Conservation (phyloP, 2,797 vertebrate genomes). For the Sphenopsis melanotis region DNA sequence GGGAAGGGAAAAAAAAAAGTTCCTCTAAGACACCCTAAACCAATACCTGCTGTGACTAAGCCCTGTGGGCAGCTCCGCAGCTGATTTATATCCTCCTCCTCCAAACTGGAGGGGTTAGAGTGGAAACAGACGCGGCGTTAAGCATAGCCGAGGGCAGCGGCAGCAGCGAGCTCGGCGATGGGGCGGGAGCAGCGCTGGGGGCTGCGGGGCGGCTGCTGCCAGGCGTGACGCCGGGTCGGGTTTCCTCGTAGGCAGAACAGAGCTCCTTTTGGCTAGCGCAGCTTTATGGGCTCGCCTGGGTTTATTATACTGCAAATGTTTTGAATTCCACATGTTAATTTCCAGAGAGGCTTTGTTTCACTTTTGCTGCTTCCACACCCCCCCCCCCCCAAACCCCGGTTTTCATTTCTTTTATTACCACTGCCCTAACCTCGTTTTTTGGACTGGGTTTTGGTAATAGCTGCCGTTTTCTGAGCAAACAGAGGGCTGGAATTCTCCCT, state of each 20-base stretch:
- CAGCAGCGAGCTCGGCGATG: neutral
- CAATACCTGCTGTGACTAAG: conserved; percentile 65
- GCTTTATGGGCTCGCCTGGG: conserved; percentile 51
- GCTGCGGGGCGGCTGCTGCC: conserved; percentile 36
- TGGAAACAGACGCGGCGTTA: conserved; percentile 36
- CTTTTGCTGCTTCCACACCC: neutral
- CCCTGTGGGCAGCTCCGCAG: conserved; percentile 42
- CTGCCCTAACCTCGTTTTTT: conserved; percentile 5
- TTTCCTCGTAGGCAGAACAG: conserved; percentile 54
- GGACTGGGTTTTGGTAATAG: neutral
- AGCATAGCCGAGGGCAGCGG: conserved; percentile 28
- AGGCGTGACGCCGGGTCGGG: conserved; percentile 2
- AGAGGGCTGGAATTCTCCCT: neutral
- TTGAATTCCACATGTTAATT: conserved; percentile 60
- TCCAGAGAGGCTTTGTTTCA: conserved; percentile 46
- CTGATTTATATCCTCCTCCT: conserved; percentile 59
- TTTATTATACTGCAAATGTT: conserved; percentile 59
- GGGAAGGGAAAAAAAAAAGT: neutral
- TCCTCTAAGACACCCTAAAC: conserved; percentile 54
- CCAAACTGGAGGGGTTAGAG: conserved; percentile 17
- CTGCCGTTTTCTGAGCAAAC: conserved; percentile 25
- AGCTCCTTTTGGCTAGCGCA: conserved; percentile 30
- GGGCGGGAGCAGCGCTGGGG: neutral
- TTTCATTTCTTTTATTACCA: neutral
- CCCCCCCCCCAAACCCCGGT: rapidly evolving